Evolutionary conservation across 2,113 vertebrate species (phyloP).

Genomic region (Dissostichus mawsoni): DNA sequence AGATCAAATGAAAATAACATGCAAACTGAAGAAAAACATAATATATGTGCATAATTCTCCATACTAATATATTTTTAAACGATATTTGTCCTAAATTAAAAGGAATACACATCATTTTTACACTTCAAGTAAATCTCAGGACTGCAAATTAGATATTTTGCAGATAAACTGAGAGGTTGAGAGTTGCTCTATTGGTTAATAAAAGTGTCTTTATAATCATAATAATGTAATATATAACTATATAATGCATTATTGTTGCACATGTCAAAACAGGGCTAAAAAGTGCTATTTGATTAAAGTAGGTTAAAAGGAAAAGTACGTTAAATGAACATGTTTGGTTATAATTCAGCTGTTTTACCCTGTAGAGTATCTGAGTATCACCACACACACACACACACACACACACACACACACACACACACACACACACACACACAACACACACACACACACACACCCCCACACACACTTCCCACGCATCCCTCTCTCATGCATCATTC

Average conservation of each 20-base stretch:
- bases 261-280: neutral
- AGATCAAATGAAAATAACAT: neutral
- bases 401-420: slow-evolving; percentile 16
- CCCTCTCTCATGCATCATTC: slow-evolving; percentile 37
- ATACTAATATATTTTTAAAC: neutral
- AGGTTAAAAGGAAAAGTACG: neutral
- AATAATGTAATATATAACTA: neutral
- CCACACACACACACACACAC: slow-evolving; percentile 41
- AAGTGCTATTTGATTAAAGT: neutral
- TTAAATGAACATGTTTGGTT: neutral
- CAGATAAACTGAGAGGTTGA: neutral
- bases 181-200: neutral
- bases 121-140: neutral
- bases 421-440: slow-evolving; percentile 25
- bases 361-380: neutral
- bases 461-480: slow-evolving; percentile 62
- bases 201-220: neutral
- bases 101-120: neutral
- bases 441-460: slow-evolving; percentile 45
- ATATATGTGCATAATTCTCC: neutral
- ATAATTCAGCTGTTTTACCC: neutral
- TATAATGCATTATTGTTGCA: neutral
- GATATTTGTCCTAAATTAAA: neutral
- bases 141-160: neutral
- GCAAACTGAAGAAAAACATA: neutral